phyloP scores from a whole-genome alignment of 1,140 invertebrate genomes.

The Physella acuta region DNA sequence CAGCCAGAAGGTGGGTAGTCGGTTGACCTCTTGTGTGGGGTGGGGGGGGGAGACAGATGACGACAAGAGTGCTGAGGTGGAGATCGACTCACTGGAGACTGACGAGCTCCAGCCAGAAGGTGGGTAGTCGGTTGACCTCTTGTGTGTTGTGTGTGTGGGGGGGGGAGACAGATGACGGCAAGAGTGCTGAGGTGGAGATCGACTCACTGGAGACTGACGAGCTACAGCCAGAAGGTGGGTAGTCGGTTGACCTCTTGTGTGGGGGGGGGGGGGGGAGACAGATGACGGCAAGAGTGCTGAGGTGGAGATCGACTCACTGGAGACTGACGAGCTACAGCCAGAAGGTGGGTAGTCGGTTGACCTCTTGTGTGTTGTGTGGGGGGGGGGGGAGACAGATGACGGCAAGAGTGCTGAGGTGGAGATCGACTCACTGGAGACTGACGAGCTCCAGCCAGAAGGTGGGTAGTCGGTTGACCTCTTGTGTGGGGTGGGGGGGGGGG shows the following conservation, averaged over 20 bases:
- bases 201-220: conserved; percentile 37
- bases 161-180: conserved; percentile 39
- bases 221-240: conserved; percentile 26
- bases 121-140: conserved; percentile 22
- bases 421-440: conserved; percentile 39
- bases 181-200: conserved; percentile 40
- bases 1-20: conserved; percentile 30
- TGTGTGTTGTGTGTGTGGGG: conserved; percentile 38
- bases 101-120: conserved; percentile 32
- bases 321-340: conserved; percentile 32
- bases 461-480: no score
- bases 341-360: conserved; percentile 29
- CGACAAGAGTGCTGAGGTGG: conserved; percentile 36
- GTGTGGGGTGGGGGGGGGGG: conserved; percentile 38
- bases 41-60: conserved; percentile 39
- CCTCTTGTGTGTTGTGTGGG: no score
- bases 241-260: no score
- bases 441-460: conserved; percentile 30
- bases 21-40: no score
- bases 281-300: conserved; percentile 38
- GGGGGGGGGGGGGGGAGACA: conserved; percentile 38
- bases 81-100: conserved; percentile 34
- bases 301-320: conserved; percentile 41
- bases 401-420: conserved; percentile 39
- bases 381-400: conserved; percentile 39